Conservation (phyloP, 2,797 vertebrate genomes). For the Uromys caudimaculatus region DNA sequence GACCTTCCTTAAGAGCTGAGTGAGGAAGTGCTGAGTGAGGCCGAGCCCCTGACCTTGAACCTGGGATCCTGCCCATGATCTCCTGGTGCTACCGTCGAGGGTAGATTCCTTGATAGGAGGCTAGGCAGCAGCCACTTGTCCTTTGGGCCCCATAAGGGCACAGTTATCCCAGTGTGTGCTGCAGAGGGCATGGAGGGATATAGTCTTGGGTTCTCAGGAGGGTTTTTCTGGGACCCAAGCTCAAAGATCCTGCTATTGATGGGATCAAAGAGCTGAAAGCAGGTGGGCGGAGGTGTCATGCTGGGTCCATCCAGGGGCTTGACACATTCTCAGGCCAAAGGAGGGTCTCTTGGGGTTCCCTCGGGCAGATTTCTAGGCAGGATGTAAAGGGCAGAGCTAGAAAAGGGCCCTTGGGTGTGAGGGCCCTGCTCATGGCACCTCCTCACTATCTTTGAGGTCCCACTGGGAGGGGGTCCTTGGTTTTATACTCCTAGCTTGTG, state of each 20-base stretch:
- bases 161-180: accelerated
- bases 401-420: background rate
- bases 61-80: conserved; percentile 69
- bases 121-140: accelerated
- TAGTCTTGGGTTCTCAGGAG: too few species aligned
- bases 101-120: background rate
- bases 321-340: background rate
- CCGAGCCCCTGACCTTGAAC: conserved; percentile 58
- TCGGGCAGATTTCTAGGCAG: background rate
- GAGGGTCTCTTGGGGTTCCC: background rate
- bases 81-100: conserved; percentile 29
- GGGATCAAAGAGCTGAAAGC: background rate
- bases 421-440: accelerated
- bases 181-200: accelerated
- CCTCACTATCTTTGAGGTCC: accelerated
- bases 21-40: background rate
- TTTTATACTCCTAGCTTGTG: background rate
- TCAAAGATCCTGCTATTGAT: too few species aligned
- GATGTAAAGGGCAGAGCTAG: background rate
- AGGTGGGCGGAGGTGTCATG: accelerated
- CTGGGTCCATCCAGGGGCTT: background rate
- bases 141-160: background rate
- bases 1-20: background rate
- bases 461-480: accelerated
- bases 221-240: background rate